These are phyloP conservation scores for Calephelis virginiensis DNA, from an alignment of 1,140 invertebrate genomes.

Conservation along the genomic window DNA sequence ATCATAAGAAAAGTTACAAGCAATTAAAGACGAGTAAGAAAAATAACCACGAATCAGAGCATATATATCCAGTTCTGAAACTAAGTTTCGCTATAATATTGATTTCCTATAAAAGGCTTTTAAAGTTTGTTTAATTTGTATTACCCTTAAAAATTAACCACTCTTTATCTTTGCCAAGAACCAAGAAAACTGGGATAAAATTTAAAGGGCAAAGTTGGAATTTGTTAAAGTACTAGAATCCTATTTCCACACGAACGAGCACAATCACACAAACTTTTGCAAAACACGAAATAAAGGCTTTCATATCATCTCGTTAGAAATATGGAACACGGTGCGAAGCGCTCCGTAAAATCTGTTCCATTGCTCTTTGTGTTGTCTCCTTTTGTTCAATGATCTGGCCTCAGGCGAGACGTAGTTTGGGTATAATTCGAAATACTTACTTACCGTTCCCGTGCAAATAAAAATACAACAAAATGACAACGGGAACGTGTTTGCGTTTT, in stretches of 20 bases:
- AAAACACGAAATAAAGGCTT: conserved; percentile 45
- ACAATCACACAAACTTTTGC: conserved; percentile 25
- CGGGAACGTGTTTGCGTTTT: no score
- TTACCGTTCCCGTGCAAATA: conserved; percentile 31
- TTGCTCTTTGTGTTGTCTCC: conserved; percentile 66
- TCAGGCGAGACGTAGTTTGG: conserved; percentile 43
- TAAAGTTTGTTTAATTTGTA: no score
- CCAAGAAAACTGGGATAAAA: no score
- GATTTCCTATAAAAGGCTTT: no score
- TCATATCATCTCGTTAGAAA: conserved; percentile 68
- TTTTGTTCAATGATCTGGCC: conserved; percentile 65
- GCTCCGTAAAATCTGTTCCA: conserved; percentile 66
- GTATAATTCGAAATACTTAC: conserved; percentile 42
- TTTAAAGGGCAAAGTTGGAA: no score
- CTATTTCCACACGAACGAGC: conserved; percentile 8
- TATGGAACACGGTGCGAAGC: conserved; percentile 63
- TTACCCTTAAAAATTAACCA: no score
- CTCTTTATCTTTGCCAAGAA: no score
- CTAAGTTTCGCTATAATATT: no score
- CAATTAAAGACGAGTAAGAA: no score
- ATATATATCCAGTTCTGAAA: no score
- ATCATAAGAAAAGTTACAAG: no score
- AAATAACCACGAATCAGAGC: no score
- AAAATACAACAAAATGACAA: conserved; percentile 1
- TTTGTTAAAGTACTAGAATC: neutral